A percentile compares a stretch with the other conserved stretches of the same genome.
Evolutionary conservation across 1,140 invertebrate species (phyloP).

Genomic region (Venturia canescens): DNA sequence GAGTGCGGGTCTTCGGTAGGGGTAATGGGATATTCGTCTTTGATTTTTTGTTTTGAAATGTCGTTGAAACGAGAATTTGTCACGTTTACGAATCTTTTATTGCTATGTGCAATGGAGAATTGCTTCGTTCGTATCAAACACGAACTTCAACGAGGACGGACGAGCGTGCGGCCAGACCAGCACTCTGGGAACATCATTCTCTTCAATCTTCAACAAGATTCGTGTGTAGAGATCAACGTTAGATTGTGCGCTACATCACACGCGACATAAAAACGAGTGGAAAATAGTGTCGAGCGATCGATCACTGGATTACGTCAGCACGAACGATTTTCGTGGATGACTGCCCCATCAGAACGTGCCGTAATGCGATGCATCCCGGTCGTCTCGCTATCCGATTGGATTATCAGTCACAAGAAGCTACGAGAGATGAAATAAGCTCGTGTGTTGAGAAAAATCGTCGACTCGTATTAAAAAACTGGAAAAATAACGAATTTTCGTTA

Average conservation of each 20-base stretch:
- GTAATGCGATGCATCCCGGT: conserved; percentile 63
- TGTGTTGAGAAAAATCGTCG: too few relatives aligned
- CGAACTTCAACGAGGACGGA: too few relatives aligned
- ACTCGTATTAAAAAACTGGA: not conserved
- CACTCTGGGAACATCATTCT: not conserved
- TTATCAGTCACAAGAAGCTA: not conserved
- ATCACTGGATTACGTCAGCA: conserved; percentile 65
- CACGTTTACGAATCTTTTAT: too few relatives aligned
- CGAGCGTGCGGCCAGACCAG: not conserved
- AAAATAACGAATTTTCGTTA: not conserved
- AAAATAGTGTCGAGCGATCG: conserved; percentile 68
- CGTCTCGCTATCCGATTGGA: not conserved
- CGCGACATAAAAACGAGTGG: conserved; percentile 60
- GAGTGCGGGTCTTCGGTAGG: not conserved
- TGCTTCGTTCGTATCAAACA: too few relatives aligned
- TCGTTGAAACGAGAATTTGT: too few relatives aligned
- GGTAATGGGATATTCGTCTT: too few relatives aligned
- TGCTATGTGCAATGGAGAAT: too few relatives aligned
- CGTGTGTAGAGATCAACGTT: not conserved
- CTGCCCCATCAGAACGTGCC: conserved; percentile 65
- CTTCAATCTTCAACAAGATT: not conserved
- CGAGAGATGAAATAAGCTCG: too few relatives aligned
- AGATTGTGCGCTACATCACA: conserved; percentile 3
- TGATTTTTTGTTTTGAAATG: too few relatives aligned
- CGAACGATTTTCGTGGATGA: conserved; percentile 65